phyloP scores from a whole-genome alignment of 30 jellyfish, hydroid and myxozoan species.

The Turritopsis rubra region DNA sequence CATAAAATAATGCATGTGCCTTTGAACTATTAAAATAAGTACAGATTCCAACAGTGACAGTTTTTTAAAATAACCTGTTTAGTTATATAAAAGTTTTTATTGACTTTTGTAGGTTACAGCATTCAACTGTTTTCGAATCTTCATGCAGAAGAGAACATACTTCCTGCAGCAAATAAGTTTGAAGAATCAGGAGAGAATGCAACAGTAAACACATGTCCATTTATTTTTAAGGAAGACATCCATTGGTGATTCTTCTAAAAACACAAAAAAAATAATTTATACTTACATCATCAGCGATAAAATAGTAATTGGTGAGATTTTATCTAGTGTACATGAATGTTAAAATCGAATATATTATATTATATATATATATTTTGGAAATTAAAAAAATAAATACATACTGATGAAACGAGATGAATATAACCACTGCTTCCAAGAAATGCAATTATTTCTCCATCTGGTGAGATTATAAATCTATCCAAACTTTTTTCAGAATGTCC shows the following conservation, averaged over 20 bases:
- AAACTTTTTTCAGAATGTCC: constrained; percentile 61
- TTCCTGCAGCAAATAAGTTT: constrained; percentile 57
- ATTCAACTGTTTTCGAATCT: too few species aligned
- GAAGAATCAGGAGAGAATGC: constrained; percentile 58
- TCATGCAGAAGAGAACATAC: too few species aligned
- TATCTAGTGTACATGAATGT: too few species aligned
- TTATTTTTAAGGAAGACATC: constrained; percentile 60
- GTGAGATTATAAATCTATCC: constrained; percentile 59
- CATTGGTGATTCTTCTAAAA: constrained; percentile 41
- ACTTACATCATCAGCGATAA: neutral
- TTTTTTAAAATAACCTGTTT: too few species aligned
- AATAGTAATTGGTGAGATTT: too few species aligned
- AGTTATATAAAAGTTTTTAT: too few species aligned
- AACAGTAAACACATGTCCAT: constrained; percentile 61
- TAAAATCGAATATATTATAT: too few species aligned
- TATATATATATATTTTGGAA: too few species aligned
- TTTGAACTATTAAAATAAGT: too few species aligned
- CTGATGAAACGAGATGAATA: constrained; percentile 70
- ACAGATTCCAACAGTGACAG: too few species aligned
- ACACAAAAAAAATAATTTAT: neutral
- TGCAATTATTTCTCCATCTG: constrained; percentile 67
- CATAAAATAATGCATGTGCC: too few species aligned
- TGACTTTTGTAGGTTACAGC: too few species aligned
- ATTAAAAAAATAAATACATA: neutral
- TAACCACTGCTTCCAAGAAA: constrained; percentile 83